phyloP scores from a whole-genome alignment of 2,113 vertebrate species.

The Siniperca chuatsi region DNA sequence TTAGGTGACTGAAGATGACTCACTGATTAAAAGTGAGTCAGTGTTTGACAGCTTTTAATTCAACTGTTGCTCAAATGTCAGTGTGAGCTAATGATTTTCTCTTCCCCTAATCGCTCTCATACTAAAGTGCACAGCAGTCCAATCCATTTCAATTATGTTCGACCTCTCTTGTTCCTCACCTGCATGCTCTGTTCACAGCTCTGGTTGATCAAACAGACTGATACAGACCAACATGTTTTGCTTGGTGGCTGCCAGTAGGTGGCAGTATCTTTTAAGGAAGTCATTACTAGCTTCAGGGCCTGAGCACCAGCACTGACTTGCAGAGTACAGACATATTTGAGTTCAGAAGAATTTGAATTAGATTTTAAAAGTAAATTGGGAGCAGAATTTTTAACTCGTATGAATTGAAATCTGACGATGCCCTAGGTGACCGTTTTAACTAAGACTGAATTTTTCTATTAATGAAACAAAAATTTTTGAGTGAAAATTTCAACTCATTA shows the following conservation, averaged over 20 bases:
- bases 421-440: neutral
- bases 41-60: neutral
- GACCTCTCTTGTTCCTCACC: neutral
- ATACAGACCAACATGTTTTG: neutral
- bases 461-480: neutral
- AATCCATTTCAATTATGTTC: neutral
- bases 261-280: slow-evolving; percentile 28
- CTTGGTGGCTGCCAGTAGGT: slow-evolving; percentile 37
- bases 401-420: neutral
- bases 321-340: neutral
- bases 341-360: neutral
- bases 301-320: neutral
- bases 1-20: neutral
- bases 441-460: neutral
- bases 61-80: neutral
- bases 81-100: neutral
- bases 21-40: neutral
- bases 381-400: neutral
- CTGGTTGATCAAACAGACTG: neutral
- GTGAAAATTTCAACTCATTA: neutral
- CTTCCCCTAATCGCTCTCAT: neutral
- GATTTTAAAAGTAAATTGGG: neutral
- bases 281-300: neutral
- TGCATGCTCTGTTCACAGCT: neutral
- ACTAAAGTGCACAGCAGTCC: neutral